Evolutionary conservation across 2,888 invertebrate genomes (phyloP).

Genomic region (Agrilus biguttatus): DNA sequence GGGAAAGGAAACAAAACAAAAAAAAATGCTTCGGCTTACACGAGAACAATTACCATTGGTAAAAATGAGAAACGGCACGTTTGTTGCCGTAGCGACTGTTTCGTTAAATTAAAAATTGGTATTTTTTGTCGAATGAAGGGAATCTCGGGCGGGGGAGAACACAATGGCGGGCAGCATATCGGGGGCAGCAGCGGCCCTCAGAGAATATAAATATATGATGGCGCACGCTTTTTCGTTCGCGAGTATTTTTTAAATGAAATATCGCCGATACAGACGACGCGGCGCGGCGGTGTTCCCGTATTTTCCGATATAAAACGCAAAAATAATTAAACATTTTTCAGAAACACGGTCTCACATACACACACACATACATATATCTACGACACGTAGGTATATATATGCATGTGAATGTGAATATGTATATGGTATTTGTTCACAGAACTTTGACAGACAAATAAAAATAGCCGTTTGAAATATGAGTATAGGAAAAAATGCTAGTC

Average conservation of each 20-base stretch:
- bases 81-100: slow-evolving; percentile 11
- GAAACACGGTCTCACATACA: slow-evolving; percentile 24
- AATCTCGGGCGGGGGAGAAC: too few relatives aligned
- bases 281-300: slow-evolving; percentile 20
- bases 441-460: slow-evolving; percentile 37
- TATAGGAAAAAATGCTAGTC: slow-evolving; percentile 23
- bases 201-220: slow-evolving; percentile 35
- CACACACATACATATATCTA: too few relatives aligned
- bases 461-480: slow-evolving; percentile 36
- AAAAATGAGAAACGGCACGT: too few relatives aligned
- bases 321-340: slow-evolving; percentile 38
- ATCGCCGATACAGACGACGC: slow-evolving; percentile 31
- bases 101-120: slow-evolving; percentile 28
- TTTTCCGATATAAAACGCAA: slow-evolving; percentile 35
- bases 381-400: neutral
- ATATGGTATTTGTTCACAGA: slow-evolving; percentile 16
- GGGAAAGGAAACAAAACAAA: too few relatives aligned
- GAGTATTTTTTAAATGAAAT: slow-evolving; percentile 34
- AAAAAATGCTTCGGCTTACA: too few relatives aligned
- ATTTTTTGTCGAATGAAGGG: slow-evolving; percentile 21
- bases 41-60: too few relatives aligned
- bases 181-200: slow-evolving; percentile 30
- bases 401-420: neutral
- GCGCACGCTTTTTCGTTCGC: slow-evolving; percentile 26
- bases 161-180: neutral